These are phyloP conservation scores for Tribolium madens DNA, from an alignment of 1,140 invertebrate species.

Conservation along the genomic window DNA sequence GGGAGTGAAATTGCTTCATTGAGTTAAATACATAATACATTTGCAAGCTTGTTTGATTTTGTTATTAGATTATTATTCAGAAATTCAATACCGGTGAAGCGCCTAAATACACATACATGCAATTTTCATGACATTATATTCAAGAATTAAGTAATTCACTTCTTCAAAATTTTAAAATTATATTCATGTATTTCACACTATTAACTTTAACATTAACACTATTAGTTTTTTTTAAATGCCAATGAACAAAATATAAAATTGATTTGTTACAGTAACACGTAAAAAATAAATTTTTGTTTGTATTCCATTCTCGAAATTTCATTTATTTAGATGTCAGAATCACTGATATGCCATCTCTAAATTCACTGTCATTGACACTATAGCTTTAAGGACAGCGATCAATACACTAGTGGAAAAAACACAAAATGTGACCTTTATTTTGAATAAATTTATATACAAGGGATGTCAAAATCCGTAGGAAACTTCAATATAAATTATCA, in stretches of 20 bases:
- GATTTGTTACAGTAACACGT: no score
- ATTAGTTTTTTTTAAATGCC: no score
- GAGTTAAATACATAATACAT: slow-evolving; percentile 27
- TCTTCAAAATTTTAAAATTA: no score
- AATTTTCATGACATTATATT: slow-evolving; percentile 9
- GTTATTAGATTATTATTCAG: slow-evolving; percentile 17
- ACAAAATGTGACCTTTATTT: not conserved
- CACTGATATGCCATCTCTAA: not conserved
- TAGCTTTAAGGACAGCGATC: not conserved
- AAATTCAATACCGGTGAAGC: slow-evolving; percentile 15
- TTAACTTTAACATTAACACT: no score
- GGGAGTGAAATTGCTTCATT: slow-evolving; percentile 4
- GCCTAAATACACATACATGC: slow-evolving; percentile 32
- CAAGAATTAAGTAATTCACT: no score
- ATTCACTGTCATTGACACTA: not conserved
- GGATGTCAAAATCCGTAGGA: no score
- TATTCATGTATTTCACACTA: no score
- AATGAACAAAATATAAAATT: no score
- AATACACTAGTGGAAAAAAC: not conserved
- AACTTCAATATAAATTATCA: no score
- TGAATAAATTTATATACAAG: not conserved
- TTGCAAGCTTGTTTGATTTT: slow-evolving; percentile 12
- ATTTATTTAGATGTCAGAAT: not conserved
- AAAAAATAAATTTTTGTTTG: not conserved
- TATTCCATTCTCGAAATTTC: not conserved